Base-by-base conservation (phyloP, 1,140 invertebrate species). In the Drosophila sucinea region DNA sequence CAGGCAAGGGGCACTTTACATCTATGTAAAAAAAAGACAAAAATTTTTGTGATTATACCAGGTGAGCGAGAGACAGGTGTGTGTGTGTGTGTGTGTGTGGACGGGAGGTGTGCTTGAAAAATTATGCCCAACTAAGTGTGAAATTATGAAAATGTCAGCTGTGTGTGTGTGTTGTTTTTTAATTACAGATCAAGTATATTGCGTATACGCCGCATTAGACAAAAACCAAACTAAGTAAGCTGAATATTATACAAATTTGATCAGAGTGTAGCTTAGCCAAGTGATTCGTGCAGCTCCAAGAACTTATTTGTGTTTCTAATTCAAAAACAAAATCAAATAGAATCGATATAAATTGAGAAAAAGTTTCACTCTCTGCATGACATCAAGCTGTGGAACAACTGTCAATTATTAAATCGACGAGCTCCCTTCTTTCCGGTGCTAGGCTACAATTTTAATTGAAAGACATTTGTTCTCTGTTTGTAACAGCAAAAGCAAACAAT, bases 391-490 rank as follows among this genome's bases (percentile, higher is more conserved):
- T 38, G 35, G 35, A 38, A 38, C 35, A 38, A 38, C 77, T 70
- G 73, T 68, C 75, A 84, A 89, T 84, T 89, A 87, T 87, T 87
- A 89, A 84, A 82, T 80, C 70, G 77, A 77, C 83, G 77, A 87
- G 17, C 17, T 17, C 17, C 17, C 17, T 17, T 0, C 70, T 29
- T 68, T 63, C 72, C 66, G 76, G 11, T 67, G 72, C 72, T 71
- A 57, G 62, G 75, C 80, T 79, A 70, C 79, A 80, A 77, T 80
- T 89, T 87, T 87, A 87, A 87, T 87, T 87, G 79, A 87, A 83
- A 83, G 79, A 77, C 81, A 87, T 87, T 86, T 77, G 84, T 69
- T 69, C 63, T 72, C 63, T 51, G 44, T 51, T 51, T 72, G 17
- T 70, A 77, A 86, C 71, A 87, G 70, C 67, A 73, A 73, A 58